A percentile compares a stretch with the other conserved stretches of the same genome.
Evolutionary conservation across 2,888 invertebrate species (phyloP).

Genomic region (Pardosa pseudoannulata): DNA sequence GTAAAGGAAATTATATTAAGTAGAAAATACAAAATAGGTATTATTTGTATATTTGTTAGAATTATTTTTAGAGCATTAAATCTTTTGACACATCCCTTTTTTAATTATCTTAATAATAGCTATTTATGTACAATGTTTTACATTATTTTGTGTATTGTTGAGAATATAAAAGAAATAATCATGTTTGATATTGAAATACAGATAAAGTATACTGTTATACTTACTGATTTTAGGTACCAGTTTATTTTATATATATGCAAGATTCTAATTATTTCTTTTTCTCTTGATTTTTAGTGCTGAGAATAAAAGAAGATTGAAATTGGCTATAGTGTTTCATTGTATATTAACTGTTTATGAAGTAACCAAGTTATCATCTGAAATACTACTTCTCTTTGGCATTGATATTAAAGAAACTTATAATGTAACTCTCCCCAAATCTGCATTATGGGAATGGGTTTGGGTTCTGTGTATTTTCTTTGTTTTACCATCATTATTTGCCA

Average conservation of each 20-base stretch:
- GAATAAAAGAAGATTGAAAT: conserved; percentile 96
- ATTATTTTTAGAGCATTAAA: neutral
- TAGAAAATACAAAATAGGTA: too few species aligned
- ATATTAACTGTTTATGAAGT: conserved; percentile 92
- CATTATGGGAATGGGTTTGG: conserved; percentile 97
- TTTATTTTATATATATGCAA: too few species aligned
- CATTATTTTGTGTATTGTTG: too few species aligned
- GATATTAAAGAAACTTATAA: conserved; percentile 93
- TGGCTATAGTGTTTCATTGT: conserved; percentile 95
- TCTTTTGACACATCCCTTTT: too few species aligned
- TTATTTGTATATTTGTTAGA: neutral
- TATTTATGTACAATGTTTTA: too few species aligned
- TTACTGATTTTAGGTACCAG: too few species aligned
- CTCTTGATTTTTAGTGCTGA: conserved; percentile 88
- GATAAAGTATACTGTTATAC: too few species aligned
- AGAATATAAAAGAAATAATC: too few species aligned
- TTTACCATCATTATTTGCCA: conserved; percentile 89
- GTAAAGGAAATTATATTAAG: too few species aligned
- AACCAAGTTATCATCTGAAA: conserved; percentile 92
- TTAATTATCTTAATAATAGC: too few species aligned
- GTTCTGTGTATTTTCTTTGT: conserved; percentile 88
- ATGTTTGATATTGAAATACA: too few species aligned
- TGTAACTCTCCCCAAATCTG: conserved; percentile 86
- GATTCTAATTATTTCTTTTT: too few species aligned
- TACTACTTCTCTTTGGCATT: conserved; percentile 93